phyloP scores from a whole-genome alignment of 2,797 vertebrate genomes.

The Tauraco hartlaubi region DNA sequence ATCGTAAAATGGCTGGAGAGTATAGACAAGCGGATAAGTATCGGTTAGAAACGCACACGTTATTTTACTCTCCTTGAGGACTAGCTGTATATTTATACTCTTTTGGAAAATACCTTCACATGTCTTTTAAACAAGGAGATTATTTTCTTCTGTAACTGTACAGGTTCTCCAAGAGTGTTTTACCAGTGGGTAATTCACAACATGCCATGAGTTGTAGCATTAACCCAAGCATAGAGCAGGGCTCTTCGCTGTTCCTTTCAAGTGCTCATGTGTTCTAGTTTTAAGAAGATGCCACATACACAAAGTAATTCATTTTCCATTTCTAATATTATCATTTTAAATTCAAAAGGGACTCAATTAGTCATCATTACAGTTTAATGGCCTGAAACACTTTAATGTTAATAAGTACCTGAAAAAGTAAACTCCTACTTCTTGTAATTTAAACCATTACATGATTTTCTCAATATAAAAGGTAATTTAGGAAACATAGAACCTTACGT shows the following conservation, averaged over 20 bases:
- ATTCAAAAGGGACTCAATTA: constrained; percentile 49
- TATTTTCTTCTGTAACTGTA: not conserved
- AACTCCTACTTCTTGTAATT: constrained; percentile 24
- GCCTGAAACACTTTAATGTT: constrained; percentile 19
- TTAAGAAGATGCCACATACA: not conserved
- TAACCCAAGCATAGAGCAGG: not conserved
- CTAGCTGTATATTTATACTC: not conserved
- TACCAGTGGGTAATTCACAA: not conserved
- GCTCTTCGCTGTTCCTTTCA: not conserved
- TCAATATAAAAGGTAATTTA: not conserved
- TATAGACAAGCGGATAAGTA: not conserved
- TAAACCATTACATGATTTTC: not conserved
- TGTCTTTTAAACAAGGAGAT: not conserved
- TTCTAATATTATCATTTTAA: constrained; percentile 11
- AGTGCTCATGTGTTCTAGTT: not conserved
- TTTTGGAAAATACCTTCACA: not conserved
- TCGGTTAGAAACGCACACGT: not conserved
- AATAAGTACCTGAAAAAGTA: constrained; percentile 17
- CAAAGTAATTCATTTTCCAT: not conserved
- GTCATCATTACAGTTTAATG: constrained; percentile 39
- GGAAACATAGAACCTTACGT: not conserved
- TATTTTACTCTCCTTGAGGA: not conserved
- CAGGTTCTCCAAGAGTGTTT: not conserved
- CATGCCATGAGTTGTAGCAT: not conserved
- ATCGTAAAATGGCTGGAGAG: not conserved